Evolutionary conservation across 2,797 vertebrate genomes (phyloP), one percentile per base, ranked within the genome.

Genomic region (Gila robusta): DNA sequence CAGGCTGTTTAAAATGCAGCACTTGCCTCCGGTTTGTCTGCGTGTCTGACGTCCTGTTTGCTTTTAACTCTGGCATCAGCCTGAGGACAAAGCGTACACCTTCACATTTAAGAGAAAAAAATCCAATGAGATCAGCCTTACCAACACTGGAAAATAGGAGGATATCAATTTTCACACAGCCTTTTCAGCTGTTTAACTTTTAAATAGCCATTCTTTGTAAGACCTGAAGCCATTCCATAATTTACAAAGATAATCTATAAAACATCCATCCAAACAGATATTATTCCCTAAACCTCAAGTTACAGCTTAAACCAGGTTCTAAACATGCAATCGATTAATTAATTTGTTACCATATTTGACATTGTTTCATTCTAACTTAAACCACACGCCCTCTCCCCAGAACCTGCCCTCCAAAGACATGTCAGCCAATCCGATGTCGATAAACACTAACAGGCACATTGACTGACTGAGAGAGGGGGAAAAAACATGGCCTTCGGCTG

Each of bases 41-140:
- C 28, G 87, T 87, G 80, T 88, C 84, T 87, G 88, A 87, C 86
- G 83, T 83, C 74, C 85, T 87, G 84, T 89, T 91, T 86, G 85
- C 88, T 91, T 93, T 93, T 86, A 92, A 91, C 83, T 84, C 76
- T 79, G n/a, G 87, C 91, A 84, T 93, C 92, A 92, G 93, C 93
- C 93, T 62, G 90, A 91, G 91, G 93, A 94, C 91, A 93, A 88
- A 87, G 85, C 89, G 79, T 83, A 90, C 89, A 89, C 87, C 81
- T 86, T 83, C 88, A 67, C 87, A 86, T 85, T 87, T 77, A 85
- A 71, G 86, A 82, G 91, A 91, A 91, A 92, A 14, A 92, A 87
- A 92, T 90, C 90, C 89, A 88, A 78, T 86, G 84, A 86, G 85
- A 91, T 89, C 89, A 90, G 90, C 86, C 85, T 74, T 11, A 49